Conservation (phyloP, 2,113 vertebrate species). For the Oxyruncus cristatus region DNA sequence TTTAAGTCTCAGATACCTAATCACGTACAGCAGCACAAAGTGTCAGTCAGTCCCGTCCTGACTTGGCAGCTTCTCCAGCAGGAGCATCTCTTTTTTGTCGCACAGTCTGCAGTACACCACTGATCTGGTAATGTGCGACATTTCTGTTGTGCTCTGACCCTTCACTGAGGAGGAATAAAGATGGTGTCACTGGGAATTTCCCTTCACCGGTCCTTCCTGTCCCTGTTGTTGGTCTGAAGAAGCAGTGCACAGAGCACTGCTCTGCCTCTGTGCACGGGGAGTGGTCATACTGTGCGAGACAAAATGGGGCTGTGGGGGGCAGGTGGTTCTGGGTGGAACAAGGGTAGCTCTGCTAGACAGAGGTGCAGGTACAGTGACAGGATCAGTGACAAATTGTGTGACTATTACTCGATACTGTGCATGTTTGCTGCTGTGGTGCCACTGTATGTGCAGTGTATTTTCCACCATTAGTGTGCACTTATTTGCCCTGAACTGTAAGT, state of each 20-base stretch:
- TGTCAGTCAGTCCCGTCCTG: neutral
- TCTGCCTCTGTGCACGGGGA: accelerated
- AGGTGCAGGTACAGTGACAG: neutral
- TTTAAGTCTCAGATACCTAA: neutral
- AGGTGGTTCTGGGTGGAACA: neutral
- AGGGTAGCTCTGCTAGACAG: neutral
- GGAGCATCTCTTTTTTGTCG: neutral
- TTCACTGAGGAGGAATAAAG: neutral
- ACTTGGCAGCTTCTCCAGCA: neutral
- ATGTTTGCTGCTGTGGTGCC: neutral
- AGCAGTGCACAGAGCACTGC: accelerated
- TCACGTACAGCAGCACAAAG: neutral
- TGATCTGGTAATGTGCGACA: accelerated
- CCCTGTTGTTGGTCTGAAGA: neutral
- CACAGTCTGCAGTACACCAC: neutral
- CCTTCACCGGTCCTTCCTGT: neutral
- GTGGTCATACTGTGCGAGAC: too few species aligned
- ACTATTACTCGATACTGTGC: neutral
- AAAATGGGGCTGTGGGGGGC: accelerated
- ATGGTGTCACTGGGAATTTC: neutral
- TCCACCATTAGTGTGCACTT: neutral
- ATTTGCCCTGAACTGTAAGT: neutral
- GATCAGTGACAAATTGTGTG: neutral
- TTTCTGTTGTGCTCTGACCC: neutral
- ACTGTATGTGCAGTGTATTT: neutral